Conservation (phyloP, 2,888 invertebrate genomes). For the Psylliodes chrysocephalus region DNA sequence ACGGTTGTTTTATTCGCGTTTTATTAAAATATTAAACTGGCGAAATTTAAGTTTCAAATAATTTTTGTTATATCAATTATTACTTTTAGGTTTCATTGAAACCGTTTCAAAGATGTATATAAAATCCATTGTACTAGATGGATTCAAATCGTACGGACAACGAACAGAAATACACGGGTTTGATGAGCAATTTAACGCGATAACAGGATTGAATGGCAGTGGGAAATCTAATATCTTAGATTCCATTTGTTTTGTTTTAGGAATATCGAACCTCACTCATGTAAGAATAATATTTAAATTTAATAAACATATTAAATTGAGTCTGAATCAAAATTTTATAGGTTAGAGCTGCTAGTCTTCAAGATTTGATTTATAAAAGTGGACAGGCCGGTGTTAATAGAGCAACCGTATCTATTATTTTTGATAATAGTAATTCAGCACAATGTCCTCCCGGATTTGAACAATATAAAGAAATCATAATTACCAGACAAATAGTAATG, state of each 20-base stretch:
- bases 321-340: conserved; percentile 58
- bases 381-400: conserved; percentile 96
- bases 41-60: neutral
- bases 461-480: conserved; percentile 87
- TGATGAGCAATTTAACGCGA: conserved; percentile 96
- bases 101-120: conserved; percentile 85
- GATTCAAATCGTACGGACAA: conserved; percentile 97
- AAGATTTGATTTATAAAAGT: conserved; percentile 97
- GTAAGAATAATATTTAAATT: conserved; percentile 69
- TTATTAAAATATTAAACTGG: neutral
- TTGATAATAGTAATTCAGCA: conserved; percentile 86
- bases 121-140: conserved; percentile 91
- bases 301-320: neutral
- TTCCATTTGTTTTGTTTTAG: conserved; percentile 96
- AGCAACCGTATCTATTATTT: conserved; percentile 94
- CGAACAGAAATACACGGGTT: conserved; percentile 92
- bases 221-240: conserved; percentile 98
- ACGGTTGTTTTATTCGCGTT: too few relatives aligned
- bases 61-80: neutral
- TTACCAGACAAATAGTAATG: conserved; percentile 89
- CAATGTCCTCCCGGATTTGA: conserved; percentile 94
- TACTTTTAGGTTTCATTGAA: neutral
- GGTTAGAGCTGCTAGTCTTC: conserved; percentile 90
- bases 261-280: conserved; percentile 91
- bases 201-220: conserved; percentile 97